phyloP scores from a whole-genome alignment of 2,113 vertebrate genomes.

The Vombatus ursinus region DNA sequence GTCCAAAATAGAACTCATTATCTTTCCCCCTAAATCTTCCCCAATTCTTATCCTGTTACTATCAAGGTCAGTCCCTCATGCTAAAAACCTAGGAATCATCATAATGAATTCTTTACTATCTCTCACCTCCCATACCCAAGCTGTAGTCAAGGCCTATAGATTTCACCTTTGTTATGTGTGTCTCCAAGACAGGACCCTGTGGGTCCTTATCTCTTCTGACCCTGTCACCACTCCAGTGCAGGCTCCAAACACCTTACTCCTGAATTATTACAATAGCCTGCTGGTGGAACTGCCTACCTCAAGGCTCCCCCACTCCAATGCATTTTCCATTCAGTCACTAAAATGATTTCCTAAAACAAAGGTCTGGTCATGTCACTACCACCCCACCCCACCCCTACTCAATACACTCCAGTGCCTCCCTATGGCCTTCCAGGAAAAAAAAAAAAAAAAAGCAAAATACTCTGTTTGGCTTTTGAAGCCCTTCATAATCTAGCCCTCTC shows the following conservation, averaged over 20 bases:
- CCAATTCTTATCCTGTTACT: neutral
- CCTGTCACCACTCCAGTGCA: neutral
- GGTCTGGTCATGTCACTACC: neutral
- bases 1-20: neutral
- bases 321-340: neutral
- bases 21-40: neutral
- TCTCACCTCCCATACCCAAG: neutral
- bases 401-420: neutral
- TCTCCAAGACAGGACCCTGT: no score
- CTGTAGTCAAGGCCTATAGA: neutral
- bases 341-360: neutral
- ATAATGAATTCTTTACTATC: neutral
- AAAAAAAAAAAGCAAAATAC: neutral
- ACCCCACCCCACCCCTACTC: neutral
- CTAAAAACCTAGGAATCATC: neutral
- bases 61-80: neutral
- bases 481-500: no score
- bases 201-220: neutral
- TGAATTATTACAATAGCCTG: neutral
- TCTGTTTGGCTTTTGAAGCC: neutral
- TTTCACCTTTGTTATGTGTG: neutral
- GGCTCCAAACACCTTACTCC: neutral
- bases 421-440: neutral
- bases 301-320: neutral
- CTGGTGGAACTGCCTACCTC: neutral